Evolutionary conservation across 2,888 invertebrate genomes (phyloP), one percentile per base, ranked within the genome.

Genomic region (Chesias legatella): DNA sequence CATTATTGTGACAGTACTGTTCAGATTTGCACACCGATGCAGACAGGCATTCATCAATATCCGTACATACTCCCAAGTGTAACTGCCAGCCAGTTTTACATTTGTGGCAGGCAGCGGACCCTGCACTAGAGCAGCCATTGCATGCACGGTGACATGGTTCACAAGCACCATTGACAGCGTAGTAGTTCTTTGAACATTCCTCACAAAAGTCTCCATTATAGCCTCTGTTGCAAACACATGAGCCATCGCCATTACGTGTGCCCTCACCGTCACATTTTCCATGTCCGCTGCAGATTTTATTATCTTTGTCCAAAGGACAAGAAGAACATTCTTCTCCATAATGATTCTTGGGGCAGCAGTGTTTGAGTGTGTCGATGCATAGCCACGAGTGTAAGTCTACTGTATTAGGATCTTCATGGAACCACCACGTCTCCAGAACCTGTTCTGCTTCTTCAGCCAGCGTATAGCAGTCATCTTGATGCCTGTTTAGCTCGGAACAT

Each of bases 361-460:
- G 90, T 72, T 93, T 84, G 9, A 94, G 70, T 42, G 90, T 90
- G 10, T 94, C 90, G 43, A 97, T 92, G 74, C 98, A 98, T 10
- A 98, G 80, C 91, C 92, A 96, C 44, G 69, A 66, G 47, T 74
- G 68, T 10, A 88, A 61, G 56, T 86, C 77, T 33, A 63, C 48
- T 36, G 73, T 55, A 45, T 58, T 58, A 48, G 90, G 90, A 48
- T 79, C 69, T 51, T 93, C 90, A 40, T 93, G 90, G 49, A 93
- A 93, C 94, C 97, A 98, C 96, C 97, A 98, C 13, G 94, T 92
- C 77, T 98, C 98, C 33, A 98, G 75, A 4, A 90, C 71, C 56
- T 91, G 90, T 73, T 98, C 98, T 51, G 94, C 89, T 57, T 95
- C 93, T 73, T 95, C 96, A 8, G 94, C 91, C 41, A 97, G 75